Percentiles rank a stretch among this genome's conserved stretches.
Conservation (phyloP, 2,888 invertebrate species). For the Pristionchus japonicus region DNA sequence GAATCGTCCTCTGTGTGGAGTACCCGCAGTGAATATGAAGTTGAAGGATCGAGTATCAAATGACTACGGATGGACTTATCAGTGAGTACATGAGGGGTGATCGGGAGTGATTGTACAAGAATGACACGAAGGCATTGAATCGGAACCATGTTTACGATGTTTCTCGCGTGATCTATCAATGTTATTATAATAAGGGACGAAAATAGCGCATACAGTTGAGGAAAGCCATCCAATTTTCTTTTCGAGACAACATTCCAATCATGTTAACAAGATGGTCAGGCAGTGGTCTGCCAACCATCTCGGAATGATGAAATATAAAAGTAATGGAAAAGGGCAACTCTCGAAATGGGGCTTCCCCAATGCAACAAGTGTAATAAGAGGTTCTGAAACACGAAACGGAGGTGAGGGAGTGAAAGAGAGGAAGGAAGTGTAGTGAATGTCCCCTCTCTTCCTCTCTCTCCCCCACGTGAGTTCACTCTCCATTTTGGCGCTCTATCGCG, state of each 20-base stretch:
- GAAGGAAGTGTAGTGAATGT: neutral
- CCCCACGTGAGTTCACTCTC: conserved; percentile 16
- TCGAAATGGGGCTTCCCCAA: neutral
- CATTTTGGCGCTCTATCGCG: conserved; percentile 10
- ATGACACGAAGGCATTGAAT: neutral
- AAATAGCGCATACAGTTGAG: neutral
- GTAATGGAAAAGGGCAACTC: neutral
- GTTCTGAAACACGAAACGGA: neutral
- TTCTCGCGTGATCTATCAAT: neutral
- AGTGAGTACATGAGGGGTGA: too few relatives aligned
- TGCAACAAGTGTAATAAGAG: neutral
- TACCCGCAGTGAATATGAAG: conserved; percentile 80
- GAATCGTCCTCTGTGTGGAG: conserved; percentile 83
- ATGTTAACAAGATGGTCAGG: neutral
- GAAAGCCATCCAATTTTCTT: neutral
- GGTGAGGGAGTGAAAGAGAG: neutral
- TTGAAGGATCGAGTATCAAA: conserved; percentile 67
- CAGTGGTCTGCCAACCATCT: neutral
- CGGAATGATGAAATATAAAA: neutral
- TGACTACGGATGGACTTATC: conserved; percentile 72
- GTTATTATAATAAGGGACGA: neutral
- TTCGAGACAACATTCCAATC: neutral
- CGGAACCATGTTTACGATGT: neutral
- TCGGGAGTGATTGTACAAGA: too few relatives aligned
- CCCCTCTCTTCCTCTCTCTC: neutral